phyloP scores from a whole-genome alignment of 2,888 invertebrate species.

The Spialia ferax region DNA sequence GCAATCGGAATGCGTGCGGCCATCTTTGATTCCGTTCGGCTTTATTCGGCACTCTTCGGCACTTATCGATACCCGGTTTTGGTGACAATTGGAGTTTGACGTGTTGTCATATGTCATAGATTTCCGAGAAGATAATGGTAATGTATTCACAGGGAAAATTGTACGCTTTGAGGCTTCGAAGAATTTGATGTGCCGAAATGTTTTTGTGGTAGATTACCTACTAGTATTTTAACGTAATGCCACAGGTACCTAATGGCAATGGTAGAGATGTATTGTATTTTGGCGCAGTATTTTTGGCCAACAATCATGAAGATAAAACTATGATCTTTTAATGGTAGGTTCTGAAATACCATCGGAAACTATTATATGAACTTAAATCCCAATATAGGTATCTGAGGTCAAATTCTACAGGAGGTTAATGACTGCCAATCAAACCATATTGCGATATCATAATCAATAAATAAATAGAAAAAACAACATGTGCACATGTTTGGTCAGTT shows the following conservation, averaged over 20 bases:
- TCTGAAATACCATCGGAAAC: too few species aligned
- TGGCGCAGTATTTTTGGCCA: too few species aligned
- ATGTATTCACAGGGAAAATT: slow-evolving; percentile 65
- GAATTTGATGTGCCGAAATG: slow-evolving; percentile 17
- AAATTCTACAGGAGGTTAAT: neutral
- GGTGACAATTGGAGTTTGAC: slow-evolving; percentile 70
- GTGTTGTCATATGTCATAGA: slow-evolving; percentile 65
- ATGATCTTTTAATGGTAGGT: too few species aligned
- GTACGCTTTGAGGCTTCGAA: slow-evolving; percentile 40
- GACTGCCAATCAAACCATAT: neutral
- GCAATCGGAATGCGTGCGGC: slow-evolving; percentile 84
- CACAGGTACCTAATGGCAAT: too few species aligned
- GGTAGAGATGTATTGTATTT: too few species aligned
- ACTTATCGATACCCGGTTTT: slow-evolving; percentile 61
- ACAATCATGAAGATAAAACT: too few species aligned
- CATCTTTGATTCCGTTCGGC: slow-evolving; percentile 75
- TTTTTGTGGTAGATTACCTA: slow-evolving; percentile 15
- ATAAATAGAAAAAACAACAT: slow-evolving; percentile 16
- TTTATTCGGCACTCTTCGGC: slow-evolving; percentile 73
- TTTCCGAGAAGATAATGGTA: slow-evolving; percentile 69
- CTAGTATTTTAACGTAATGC: too few species aligned
- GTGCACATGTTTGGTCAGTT: slow-evolving; percentile 38
- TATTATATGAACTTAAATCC: neutral
- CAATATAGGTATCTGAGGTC: neutral
- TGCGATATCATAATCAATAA: neutral